phyloP scores from a whole-genome alignment of 2,113 vertebrate species.

The Ctenodactylus gundi region DNA sequence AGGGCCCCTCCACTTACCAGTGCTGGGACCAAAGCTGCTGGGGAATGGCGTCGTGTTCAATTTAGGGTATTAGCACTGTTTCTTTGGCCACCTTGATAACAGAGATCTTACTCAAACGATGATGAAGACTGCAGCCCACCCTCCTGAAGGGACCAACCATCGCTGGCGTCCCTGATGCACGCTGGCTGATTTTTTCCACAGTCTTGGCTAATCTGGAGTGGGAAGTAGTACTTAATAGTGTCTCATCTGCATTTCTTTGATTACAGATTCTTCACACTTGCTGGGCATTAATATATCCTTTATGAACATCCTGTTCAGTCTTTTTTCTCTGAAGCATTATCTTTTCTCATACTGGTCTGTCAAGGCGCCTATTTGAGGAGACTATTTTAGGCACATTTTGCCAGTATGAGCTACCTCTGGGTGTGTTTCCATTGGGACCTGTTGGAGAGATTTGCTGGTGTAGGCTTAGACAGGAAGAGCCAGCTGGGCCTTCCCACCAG shows the following conservation, averaged over 20 bases:
- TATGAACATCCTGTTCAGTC: neutral
- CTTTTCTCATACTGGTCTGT: neutral
- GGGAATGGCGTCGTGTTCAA: too few species aligned
- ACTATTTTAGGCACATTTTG: neutral
- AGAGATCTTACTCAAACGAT: neutral
- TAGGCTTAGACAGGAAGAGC: neutral
- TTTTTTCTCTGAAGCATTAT: neutral
- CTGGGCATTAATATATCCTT: neutral
- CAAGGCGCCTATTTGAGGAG: neutral
- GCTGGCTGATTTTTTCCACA: neutral
- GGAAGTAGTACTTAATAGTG: neutral
- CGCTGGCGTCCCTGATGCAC: neutral
- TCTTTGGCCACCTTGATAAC: neutral
- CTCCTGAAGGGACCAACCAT: neutral
- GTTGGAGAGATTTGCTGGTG: neutral
- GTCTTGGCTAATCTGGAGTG: neutral
- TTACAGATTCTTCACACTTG: neutral
- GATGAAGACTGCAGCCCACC: neutral
- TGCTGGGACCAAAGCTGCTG: too few species aligned
- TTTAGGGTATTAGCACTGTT: too few species aligned
- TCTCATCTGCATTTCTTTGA: neutral
- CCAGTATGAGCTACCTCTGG: too few species aligned
- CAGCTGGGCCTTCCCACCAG: neutral
- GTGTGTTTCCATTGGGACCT: neutral
- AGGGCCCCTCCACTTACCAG: too few species aligned